phyloP scores from a whole-genome alignment of 1,140 invertebrate species.

The Telenomus remus region DNA sequence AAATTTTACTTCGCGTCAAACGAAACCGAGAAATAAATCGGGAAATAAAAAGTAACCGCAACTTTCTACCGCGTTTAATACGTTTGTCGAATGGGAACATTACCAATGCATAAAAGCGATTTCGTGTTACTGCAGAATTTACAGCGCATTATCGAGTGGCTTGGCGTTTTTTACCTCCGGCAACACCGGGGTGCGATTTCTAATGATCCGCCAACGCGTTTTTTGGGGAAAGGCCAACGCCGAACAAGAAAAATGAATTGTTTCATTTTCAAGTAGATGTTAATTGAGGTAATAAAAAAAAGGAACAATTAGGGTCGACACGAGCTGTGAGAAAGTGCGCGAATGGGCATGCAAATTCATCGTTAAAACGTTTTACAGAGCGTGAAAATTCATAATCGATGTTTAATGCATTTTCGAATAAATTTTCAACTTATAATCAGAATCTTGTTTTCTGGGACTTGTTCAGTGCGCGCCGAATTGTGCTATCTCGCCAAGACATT shows the following conservation, averaged over 20 bases:
- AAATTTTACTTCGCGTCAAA: constrained; percentile 22
- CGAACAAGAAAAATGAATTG: no score
- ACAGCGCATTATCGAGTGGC: constrained; percentile 11
- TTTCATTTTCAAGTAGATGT: no score
- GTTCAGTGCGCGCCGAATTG: no score
- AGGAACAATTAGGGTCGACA: no score
- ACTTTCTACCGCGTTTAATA: constrained; percentile 42
- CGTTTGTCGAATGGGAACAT: constrained; percentile 36
- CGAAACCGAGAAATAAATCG: constrained; percentile 18
- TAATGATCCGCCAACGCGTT: not conserved
- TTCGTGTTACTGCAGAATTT: constrained; percentile 27
- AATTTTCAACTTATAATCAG: not conserved
- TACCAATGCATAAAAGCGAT: constrained; percentile 33
- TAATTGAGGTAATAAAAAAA: no score
- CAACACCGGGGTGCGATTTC: not conserved
- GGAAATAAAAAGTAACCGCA: constrained; percentile 22
- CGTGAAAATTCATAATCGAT: constrained; percentile 14
- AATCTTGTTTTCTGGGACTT: no score
- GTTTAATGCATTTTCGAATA: constrained; percentile 3
- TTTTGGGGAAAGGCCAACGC: no score
- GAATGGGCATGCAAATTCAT: constrained; percentile 21
- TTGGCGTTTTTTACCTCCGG: not conserved
- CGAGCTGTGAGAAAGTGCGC: constrained; percentile 16
- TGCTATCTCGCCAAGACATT: no score
- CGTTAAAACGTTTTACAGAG: constrained; percentile 25